A percentile compares a stretch with the other conserved stretches of the same genome.
Evolutionary conservation across 2,113 vertebrate genomes (phyloP).

Genomic region (Polyodon spathula): DNA sequence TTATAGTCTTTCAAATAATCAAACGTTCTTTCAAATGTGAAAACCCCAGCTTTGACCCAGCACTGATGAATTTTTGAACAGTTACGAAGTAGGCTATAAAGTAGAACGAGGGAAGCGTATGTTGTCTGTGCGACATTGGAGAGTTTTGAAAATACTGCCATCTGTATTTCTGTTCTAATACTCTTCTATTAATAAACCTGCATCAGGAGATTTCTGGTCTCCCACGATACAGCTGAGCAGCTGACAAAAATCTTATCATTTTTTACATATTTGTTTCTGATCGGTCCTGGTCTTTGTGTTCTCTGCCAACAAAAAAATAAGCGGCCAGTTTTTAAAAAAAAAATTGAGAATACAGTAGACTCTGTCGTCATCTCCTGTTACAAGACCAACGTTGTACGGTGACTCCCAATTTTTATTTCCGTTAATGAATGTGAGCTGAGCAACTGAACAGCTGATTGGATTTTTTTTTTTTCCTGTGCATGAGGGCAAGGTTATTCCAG

Average conservation of each 20-base stretch:
- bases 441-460: constrained; percentile 10
- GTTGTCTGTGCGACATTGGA: constrained; percentile 2
- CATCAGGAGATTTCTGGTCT: constrained; percentile 40
- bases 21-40: too few relatives aligned
- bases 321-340: too few relatives aligned
- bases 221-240: constrained; percentile 48
- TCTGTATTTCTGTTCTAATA: constrained; percentile 36
- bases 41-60: too few relatives aligned
- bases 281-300: not conserved
- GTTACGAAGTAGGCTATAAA: not conserved
- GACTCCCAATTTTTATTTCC: constrained; percentile 2
- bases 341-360: too few relatives aligned
- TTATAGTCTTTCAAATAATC: too few relatives aligned
- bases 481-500: constrained; percentile 20
- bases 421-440: constrained; percentile 1
- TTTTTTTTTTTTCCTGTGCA: constrained; percentile 12
- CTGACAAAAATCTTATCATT: constrained; percentile 56
- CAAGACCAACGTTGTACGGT: not conserved
- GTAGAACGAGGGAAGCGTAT: not conserved
- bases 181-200: constrained; percentile 60
- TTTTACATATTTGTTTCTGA: constrained; percentile 41
- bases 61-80: too few relatives aligned
- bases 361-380: too few relatives aligned
- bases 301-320: not conserved
- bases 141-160: constrained; percentile 14